Evolutionary conservation across 2,888 invertebrate species (phyloP), one percentile per base, ranked within the genome.

Genomic region (Athalia rosae): DNA sequence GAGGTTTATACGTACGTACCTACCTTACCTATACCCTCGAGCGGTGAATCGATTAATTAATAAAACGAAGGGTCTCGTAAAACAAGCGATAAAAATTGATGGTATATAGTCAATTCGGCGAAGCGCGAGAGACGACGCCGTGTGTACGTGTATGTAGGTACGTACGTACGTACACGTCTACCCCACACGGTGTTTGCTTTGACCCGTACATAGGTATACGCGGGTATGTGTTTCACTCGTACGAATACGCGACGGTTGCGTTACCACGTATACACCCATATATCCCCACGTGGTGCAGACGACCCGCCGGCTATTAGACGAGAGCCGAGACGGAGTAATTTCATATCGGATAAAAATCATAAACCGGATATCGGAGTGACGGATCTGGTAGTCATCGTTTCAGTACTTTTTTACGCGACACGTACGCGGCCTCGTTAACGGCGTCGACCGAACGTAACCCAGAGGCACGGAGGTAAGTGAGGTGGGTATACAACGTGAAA

Each of bases 41-140:
- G 61, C 48, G 41, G 48, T 48, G 50, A 62, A 74, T 74, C 74
- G 74, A 74, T 74, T 74, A 74, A 74, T 74, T 74, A 74, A 74
- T 74, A 62, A 74, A 74, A 74, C 47, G 47, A 43, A 48, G 50
- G 50, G 61, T 47, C n/a, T 15, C 59, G 48, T 61, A 74, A 59
- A 48, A 6, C 9, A 48, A 13, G 74, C 61, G 48, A 28, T 74
- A 74, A 74, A 71, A 74, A 62, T 74, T 74, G 61, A 74, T 74
- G 61, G 74, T 59, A 71, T 58, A 15, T n/a, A 66, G 56, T 56
- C 69, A 47, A 73, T 73, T 48, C 11, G 59, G 47, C 58, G 45
- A 7, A 59, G 45, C 47, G 58, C 4, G n/a, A 28, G 9, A 61
- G 61, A 61, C 28, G 61, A 4, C 5, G 8, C 15, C 8, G 8